A percentile compares a stretch with the other conserved stretches of the same genome.
These are phyloP conservation scores for Aspidoscelis tigris DNA, from an alignment of 2,113 vertebrate species.

Conservation along the genomic window DNA sequence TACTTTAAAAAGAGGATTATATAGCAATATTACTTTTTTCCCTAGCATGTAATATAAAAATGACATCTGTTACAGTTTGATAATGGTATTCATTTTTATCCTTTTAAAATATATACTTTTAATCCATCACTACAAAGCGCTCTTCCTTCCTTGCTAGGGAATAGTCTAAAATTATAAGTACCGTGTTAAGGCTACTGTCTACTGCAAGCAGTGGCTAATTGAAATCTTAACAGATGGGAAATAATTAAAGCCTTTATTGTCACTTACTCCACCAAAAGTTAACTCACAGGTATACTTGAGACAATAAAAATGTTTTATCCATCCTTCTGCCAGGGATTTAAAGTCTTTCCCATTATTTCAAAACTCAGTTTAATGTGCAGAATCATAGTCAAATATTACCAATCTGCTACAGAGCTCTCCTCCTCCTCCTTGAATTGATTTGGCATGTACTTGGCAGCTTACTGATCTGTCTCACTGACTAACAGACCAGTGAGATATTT, in stretches of 20 bases:
- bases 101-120: background rate
- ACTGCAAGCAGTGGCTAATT: constrained; percentile 65
- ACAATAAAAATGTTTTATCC: constrained; percentile 66
- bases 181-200: constrained; percentile 40
- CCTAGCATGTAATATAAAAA: constrained; percentile 5
- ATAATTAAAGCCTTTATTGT: constrained; percentile 75
- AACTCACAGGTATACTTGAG: constrained; percentile 66
- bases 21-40: background rate
- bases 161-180: constrained; percentile 19
- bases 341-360: constrained; percentile 65
- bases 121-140: constrained; percentile 18
- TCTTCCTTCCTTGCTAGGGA: constrained; percentile 8
- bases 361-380: constrained; percentile 62
- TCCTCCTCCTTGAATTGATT: too few species aligned
- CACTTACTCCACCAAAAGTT: constrained; percentile 66
- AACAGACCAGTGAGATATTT: too few species aligned
- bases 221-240: constrained; percentile 70
- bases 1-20: background rate
- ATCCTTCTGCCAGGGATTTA: constrained; percentile 64
- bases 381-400: constrained; percentile 30
- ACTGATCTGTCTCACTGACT: too few species aligned
- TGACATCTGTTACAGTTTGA: constrained; percentile 12
- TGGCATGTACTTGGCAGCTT: too few species aligned
- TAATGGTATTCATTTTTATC: background rate
- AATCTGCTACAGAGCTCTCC: constrained; percentile 28